Base-by-base conservation (phyloP, 1,140 invertebrate genomes). In the Drosophila bocki region DNA sequence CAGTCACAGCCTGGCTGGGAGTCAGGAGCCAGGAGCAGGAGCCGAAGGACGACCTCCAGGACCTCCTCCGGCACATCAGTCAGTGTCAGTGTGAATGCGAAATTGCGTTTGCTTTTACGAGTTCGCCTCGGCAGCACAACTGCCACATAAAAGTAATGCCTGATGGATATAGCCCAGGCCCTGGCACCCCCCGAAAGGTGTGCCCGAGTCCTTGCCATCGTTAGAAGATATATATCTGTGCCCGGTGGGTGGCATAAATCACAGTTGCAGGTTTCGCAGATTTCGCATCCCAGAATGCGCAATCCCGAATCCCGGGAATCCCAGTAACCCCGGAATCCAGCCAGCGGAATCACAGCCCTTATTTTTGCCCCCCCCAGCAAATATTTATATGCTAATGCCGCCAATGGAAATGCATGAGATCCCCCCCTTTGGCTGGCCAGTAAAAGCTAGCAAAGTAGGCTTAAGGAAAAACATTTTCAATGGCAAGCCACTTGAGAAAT, bases 81-180 rank as follows among this genome's bases (percentile, higher is more conserved):
- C 83, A 87, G 83, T 87, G 83, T 87, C 83, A 87, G 72, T 83
- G 84, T 82, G 83, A 87, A 87, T 87, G 80, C 80, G 83, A 87
- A 87, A 87, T 87, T 87, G 83, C 83, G 81, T 87, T 87, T 87
- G 84, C 80, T 83, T 88, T 88, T 87, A 87, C 83, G 80, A 87
- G 53, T 61, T 72, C 45, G 70, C 70, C 67, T 50, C 67, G 62
- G 62, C 63, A 70, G 67, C 67, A 68, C 67, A 70, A 70, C 64
- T 86, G 75, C 51, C 75, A 59, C 75, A 78, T 78, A 78, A 78
- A 78, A 78, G 75, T 78, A 78, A 77, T 78, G 75, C 75, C 74
- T 78, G 75, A 77, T 78, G 75, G 63, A 78, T 78, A 76, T 76
- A 64, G 48, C 53, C 22, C 64, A 42, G 4, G 0, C 61, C 64